Conservation (phyloP, 2,888 invertebrate genomes). For the Cetonia aurata region DNA sequence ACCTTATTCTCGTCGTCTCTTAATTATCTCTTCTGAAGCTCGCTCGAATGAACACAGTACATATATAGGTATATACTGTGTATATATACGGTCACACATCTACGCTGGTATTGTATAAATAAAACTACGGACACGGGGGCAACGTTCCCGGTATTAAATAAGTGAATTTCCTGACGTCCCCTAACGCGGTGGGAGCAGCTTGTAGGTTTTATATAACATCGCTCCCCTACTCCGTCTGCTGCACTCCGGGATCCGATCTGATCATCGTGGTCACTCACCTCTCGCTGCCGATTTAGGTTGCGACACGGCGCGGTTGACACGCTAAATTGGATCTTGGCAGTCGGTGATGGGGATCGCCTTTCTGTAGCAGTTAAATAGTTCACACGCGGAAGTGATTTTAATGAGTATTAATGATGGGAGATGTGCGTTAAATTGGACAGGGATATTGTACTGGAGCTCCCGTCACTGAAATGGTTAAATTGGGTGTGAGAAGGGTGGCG, state of each 20-base stretch:
- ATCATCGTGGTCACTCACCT: constrained; percentile 39
- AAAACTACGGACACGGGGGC: constrained; percentile 30
- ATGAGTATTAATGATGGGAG: not conserved
- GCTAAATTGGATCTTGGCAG: constrained; percentile 28
- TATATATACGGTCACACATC: too few relatives aligned
- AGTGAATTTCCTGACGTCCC: constrained; percentile 47
- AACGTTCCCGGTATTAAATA: constrained; percentile 48
- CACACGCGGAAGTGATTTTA: not conserved
- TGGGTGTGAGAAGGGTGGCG: too few relatives aligned
- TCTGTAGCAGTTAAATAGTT: not conserved
- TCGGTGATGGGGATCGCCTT: not conserved
- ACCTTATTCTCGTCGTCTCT: too few relatives aligned
- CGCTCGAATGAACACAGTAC: too few relatives aligned
- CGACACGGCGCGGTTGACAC: constrained; percentile 17
- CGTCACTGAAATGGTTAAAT: too few relatives aligned
- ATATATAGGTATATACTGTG: too few relatives aligned
- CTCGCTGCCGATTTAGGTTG: constrained; percentile 19
- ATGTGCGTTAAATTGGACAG: too few relatives aligned
- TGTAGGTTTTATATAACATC: constrained; percentile 43
- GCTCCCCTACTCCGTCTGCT: not conserved
- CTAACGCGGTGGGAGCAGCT: constrained; percentile 17
- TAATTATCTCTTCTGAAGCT: too few relatives aligned
- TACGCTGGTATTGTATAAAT: too few relatives aligned
- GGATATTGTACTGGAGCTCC: too few relatives aligned
- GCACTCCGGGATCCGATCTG: constrained; percentile 4